Conservation (phyloP, 2,888 invertebrate genomes). For the Cenopis cana region DNA sequence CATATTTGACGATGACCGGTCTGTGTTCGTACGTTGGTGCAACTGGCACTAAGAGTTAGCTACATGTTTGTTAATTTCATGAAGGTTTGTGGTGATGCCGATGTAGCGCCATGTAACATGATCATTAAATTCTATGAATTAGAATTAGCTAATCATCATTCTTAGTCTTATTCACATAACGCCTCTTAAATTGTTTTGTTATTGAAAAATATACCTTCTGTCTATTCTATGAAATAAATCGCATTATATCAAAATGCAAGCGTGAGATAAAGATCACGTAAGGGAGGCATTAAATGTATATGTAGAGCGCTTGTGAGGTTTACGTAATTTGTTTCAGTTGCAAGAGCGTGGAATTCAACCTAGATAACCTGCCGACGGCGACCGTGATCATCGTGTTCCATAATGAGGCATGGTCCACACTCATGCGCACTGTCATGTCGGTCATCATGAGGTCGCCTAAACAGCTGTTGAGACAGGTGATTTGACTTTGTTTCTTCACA, state of each 20-base stretch:
- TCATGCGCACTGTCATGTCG: conserved; percentile 97
- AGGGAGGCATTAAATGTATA: neutral
- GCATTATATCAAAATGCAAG: neutral
- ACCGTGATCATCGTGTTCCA: conserved; percentile 98
- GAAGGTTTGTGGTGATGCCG: neutral
- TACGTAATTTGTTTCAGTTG: conserved; percentile 65
- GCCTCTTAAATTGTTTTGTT: neutral
- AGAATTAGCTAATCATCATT: too few relatives aligned
- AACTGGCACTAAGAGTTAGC: too few relatives aligned
- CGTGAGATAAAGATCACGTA: conserved; percentile 3
- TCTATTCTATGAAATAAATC: neutral
- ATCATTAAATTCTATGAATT: too few relatives aligned
- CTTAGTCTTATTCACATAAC: conserved; percentile 25
- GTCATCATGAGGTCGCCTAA: conserved; percentile 95
- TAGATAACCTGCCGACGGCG: conserved; percentile 91
- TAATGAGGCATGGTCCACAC: conserved; percentile 99
- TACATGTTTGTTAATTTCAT: neutral
- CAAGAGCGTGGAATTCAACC: conserved; percentile 65
- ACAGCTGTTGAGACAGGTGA: conserved; percentile 91
- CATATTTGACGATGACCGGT: too few relatives aligned
- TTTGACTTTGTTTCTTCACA: conserved; percentile 19
- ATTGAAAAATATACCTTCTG: neutral
- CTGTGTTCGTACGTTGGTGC: too few relatives aligned
- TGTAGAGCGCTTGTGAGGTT: conserved; percentile 11
- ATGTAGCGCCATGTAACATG: neutral